Evolutionary conservation across 1,140 invertebrate species (phyloP), one percentile per base, ranked within the genome.

Genomic region (Orchesella cincta): DNA sequence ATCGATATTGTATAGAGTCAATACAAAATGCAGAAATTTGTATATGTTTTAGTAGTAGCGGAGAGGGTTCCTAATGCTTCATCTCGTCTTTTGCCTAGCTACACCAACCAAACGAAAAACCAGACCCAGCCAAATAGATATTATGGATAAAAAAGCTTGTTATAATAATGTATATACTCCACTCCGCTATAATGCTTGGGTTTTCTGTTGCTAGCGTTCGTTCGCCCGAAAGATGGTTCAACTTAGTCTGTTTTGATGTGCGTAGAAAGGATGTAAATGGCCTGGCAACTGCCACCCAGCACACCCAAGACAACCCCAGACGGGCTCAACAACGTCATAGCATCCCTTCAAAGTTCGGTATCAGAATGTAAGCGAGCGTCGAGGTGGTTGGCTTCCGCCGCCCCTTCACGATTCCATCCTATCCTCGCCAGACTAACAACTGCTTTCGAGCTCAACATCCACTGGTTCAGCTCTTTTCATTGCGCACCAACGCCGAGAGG

Each of bases 211-310:
- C 52, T 46, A n/a, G 28, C 39, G 70, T 73, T 77, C 76, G 76
- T 57, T 76, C 75, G 75, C 73, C 73, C 46, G 33, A 71, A 57
- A 72, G 52, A 74, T 67, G 76, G 72, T 74, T 78, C 77, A 75
- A 73, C 33, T 72, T 39, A 78, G 73, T 76, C 76, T 81, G 77
- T 79, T 74, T 77, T 81, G 73, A 77, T 77, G 62, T 81, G 73
- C 77, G 77, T 81, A 81, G 70, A 76, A 79, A 74, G 76, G 75
- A 81, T 81, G 73, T 77, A 81, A 81, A 81, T 81, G 80, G 80
- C 80, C 80, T 81, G 73, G 73, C 36, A 74, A 74, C 36, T 74
- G 36, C 46, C 73, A 52, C 73, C 73, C 73, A 74, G 29, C 73
- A 52, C 34, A 74, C 73, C 39, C 73, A 33, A 52, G 39, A 76